Conservation (phyloP, 2,797 vertebrate species). For the Morelia viridis region DNA sequence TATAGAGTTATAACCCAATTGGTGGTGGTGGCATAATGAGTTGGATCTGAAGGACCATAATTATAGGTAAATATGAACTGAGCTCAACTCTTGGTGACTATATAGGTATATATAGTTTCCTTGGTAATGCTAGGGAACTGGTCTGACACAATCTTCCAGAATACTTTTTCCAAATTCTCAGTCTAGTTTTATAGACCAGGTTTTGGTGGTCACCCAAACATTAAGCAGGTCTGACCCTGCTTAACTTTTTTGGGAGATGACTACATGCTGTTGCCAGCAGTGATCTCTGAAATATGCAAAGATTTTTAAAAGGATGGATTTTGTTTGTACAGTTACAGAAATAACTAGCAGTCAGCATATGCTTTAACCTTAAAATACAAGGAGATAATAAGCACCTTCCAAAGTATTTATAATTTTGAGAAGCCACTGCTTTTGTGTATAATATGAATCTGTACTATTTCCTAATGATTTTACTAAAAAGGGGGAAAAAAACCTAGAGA, state of each 20-base stretch:
- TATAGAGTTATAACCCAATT: too few species aligned
- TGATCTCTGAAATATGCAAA: neutral
- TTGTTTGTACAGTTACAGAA: neutral
- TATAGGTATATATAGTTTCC: neutral
- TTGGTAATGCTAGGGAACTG: neutral
- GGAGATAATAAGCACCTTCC: conserved; percentile 20
- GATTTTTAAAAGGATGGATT: neutral
- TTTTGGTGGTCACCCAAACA: neutral
- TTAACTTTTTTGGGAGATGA: neutral
- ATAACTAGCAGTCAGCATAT: neutral
- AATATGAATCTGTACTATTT: conserved; percentile 45
- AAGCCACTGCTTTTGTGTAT: conserved; percentile 43
- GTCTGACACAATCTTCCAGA: neutral
- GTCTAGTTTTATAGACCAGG: neutral
- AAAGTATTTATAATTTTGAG: conserved; percentile 28
- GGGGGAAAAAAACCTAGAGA: neutral
- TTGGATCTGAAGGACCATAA: too few species aligned
- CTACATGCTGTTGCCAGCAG: neutral
- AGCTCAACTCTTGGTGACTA: neutral
- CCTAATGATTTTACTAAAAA: conserved; percentile 14
- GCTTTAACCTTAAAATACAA: conserved; percentile 32
- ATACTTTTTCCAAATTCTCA: neutral
- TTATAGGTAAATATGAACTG: too few species aligned
- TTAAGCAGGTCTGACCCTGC: neutral
- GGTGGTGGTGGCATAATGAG: too few species aligned